A percentile compares a stretch with the other conserved stretches of the same genome.
Conservation (phyloP, 2,797 vertebrate species). For the Gouania willdenowi region DNA sequence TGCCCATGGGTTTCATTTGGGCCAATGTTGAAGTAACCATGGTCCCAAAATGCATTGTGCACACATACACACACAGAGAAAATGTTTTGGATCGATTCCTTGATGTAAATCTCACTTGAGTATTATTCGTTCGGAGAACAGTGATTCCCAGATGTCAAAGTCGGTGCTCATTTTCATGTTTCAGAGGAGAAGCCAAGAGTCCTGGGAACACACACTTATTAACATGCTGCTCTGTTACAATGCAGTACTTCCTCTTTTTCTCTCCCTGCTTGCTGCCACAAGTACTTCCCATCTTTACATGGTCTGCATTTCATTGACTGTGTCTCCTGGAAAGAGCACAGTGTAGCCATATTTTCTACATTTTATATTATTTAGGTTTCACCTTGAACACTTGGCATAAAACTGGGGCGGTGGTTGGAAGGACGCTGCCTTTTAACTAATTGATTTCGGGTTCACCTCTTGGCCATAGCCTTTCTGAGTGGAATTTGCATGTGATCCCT, state of each 20-base stretch:
- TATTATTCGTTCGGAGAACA: conserved; percentile 56
- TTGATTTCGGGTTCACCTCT: too few relatives aligned
- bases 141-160: conserved; percentile 56
- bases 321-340: conserved; percentile 19
- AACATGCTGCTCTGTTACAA: conserved; percentile 39
- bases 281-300: conserved; percentile 1
- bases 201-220: conserved; percentile 44
- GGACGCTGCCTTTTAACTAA: too few relatives aligned
- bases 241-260: conserved; percentile 15
- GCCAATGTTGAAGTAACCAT: conserved; percentile 41
- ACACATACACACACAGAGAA: not conserved
- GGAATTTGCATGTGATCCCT: too few relatives aligned
- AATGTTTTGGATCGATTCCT: conserved; percentile 49
- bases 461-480: too few relatives aligned
- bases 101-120: conserved; percentile 57
- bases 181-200: conserved; percentile 40
- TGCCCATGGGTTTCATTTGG: conserved; percentile 64
- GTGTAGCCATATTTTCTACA: not conserved
- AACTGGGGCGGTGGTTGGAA: too few relatives aligned
- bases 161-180: conserved; percentile 51
- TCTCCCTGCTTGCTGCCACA: conserved; percentile 1
- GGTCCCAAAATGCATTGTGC: conserved; percentile 15
- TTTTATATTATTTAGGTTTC: too few relatives aligned
- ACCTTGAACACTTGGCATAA: too few relatives aligned
- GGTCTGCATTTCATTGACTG: not conserved